These are phyloP conservation scores for Chaetoderma sp. DNA, from an alignment of 2,888 invertebrate species.

Conservation along the genomic window DNA sequence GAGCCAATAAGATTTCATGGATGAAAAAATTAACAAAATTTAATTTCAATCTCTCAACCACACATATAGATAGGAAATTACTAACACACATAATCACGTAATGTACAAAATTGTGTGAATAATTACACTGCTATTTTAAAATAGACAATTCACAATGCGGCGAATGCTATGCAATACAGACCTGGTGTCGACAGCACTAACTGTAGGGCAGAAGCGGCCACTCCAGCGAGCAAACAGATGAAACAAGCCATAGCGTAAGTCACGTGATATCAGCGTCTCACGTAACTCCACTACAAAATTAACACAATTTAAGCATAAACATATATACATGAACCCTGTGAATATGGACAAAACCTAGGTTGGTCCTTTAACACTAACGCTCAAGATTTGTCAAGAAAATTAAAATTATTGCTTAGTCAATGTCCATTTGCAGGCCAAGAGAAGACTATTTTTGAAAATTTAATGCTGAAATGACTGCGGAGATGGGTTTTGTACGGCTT, in stretches of 20 bases:
- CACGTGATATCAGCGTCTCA: conserved; percentile 86
- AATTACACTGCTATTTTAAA: conserved; percentile 31
- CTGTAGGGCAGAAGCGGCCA: conserved; percentile 80
- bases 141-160: too few relatives aligned
- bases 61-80: background rate
- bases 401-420: too few relatives aligned
- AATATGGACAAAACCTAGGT: too few relatives aligned
- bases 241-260: conserved; percentile 88
- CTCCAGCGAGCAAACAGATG: conserved; percentile 94
- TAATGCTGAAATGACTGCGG: too few relatives aligned
- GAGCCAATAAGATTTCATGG: too few relatives aligned
- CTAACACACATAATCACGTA: background rate
- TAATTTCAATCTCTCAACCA: background rate
- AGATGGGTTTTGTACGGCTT: too few relatives aligned
- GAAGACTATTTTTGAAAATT: too few relatives aligned
- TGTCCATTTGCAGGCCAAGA: too few relatives aligned
- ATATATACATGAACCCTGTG: background rate
- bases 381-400: too few relatives aligned
- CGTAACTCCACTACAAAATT: conserved; percentile 84
- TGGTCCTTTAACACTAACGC: too few relatives aligned
- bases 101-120: background rate
- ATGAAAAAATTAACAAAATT: background rate
- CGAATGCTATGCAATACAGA: too few relatives aligned
- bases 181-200: conserved; percentile 63
- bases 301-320: background rate